Evolutionary conservation across 2,888 invertebrate genomes (phyloP), one percentile per base, ranked within the genome.

Genomic region (Malthinus flaveolus): DNA sequence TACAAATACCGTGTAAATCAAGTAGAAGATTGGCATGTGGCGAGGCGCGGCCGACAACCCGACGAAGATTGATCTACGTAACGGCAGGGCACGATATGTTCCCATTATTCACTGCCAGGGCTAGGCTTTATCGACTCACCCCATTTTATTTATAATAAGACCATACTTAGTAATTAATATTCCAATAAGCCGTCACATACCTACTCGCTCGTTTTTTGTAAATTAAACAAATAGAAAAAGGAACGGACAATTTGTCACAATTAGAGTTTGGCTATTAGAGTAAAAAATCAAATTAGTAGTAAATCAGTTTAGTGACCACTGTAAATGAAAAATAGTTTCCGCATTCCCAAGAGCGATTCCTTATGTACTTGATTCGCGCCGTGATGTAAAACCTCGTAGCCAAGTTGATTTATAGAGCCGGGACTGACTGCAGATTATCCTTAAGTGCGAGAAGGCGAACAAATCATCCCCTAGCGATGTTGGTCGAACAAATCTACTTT

Each of bases 11-110:
- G 68, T 66, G 71, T 73, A 75, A 75, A 75, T 75, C 73, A 71
- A 73, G 72, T 68, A 69, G 70, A 71, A 73, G 73, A 74, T 74
- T 74, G 75, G 75, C 75, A 75, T 75, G 75, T 75, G 72, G 72
- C 66, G 72, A 72, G 72, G 70, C 70, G 70, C 72, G 62, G 70
- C 73, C 71, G 70, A 63, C 66, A 68, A 66, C 66, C 66, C 66
- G 70, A 70, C 69, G 67, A 67, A 71, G 71, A 71, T 76, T 75
- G 74, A 75, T 75, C 71, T 73, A 70, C 68, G 68, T 66, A 70
- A 71, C 71, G 70, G 68, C 71, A 64, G 67, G 69, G 69, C 74
- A 74, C 74, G 74, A 72, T 72, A 74, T 71, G 71, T 67, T 69
- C 73, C 61, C 74, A 74, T 73, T 74, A 74, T 72, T 74, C 73